Conservation (phyloP, 2,797 vertebrate species). For the Chelon auratus region DNA sequence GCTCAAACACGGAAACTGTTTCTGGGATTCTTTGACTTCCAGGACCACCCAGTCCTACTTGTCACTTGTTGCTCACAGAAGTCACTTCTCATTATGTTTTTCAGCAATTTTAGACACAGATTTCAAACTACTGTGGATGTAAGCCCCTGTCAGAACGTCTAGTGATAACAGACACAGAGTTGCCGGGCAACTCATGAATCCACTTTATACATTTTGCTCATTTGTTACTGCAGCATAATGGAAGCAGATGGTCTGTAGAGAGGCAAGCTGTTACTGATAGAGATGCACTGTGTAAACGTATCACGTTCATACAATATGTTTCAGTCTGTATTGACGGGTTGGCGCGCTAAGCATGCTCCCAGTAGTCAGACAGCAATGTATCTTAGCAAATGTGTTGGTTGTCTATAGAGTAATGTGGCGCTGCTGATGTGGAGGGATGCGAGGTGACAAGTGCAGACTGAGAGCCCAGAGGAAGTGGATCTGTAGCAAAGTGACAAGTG, state of each 20-base stretch:
- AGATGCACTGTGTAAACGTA: conserved; percentile 23
- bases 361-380: not conserved
- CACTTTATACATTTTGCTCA: conserved; percentile 39
- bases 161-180: conserved; percentile 41
- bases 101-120: conserved; percentile 4
- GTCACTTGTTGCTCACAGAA: conserved; percentile 35
- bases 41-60: conserved; percentile 59
- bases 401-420: conserved; percentile 24
- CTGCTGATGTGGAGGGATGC: conserved; percentile 47
- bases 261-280: conserved; percentile 42
- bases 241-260: conserved; percentile 58
- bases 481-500: conserved; percentile 50
- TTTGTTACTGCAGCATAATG: conserved; percentile 57
- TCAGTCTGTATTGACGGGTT: conserved; percentile 29
- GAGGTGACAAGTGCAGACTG: conserved; percentile 39
- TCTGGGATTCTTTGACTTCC: conserved; percentile 54
- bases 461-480: conserved; percentile 33
- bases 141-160: conserved; percentile 24
- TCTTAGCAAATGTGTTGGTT: conserved; percentile 28
- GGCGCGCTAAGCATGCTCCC: conserved; percentile 23
- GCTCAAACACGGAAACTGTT: conserved; percentile 49
- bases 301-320: not conserved
- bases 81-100: conserved; percentile 40
- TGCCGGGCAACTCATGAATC: conserved; percentile 52
- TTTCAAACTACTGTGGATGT: conserved; percentile 25